Percentiles rank a stretch among this genome's conserved stretches.
Conservation (phyloP, 2,888 invertebrate species). For the Melanostoma mellinum region DNA sequence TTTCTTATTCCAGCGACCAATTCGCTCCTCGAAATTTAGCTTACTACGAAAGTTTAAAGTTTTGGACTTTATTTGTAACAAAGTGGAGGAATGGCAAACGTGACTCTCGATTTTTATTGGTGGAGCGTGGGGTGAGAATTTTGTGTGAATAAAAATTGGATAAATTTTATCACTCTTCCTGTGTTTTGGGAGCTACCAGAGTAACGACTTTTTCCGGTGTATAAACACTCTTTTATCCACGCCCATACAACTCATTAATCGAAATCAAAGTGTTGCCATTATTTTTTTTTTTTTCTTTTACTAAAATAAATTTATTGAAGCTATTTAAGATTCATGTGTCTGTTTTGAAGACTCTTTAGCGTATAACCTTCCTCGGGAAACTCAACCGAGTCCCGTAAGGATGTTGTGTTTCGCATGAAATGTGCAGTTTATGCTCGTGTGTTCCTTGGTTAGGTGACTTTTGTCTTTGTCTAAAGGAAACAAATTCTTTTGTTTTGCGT, state of each 20-base stretch:
- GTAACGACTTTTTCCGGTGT: too few relatives aligned
- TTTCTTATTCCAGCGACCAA: too few relatives aligned
- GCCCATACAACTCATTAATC: conserved; percentile 1
- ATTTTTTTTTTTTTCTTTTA: neutral
- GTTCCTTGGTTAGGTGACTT: conserved; percentile 59
- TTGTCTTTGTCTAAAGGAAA: conserved; percentile 35
- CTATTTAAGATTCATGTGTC: neutral
- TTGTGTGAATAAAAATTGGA: too few relatives aligned
- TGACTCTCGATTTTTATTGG: too few relatives aligned
- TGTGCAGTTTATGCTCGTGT: conserved; percentile 43
- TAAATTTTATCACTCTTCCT: too few relatives aligned
- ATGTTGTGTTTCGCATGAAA: neutral
- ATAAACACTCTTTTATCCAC: too few relatives aligned
- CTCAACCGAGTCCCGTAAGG: conserved; percentile 4
- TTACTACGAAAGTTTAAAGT: too few relatives aligned
- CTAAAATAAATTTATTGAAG: neutral
- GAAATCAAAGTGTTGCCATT: conserved; percentile 19
- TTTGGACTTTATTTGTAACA: too few relatives aligned
- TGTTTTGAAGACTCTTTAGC: neutral
- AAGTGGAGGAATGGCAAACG: too few relatives aligned
- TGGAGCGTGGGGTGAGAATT: too few relatives aligned
- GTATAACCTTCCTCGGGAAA: neutral
- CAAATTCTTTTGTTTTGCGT: conserved; percentile 68
- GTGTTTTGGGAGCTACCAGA: too few relatives aligned
- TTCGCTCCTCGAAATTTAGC: too few relatives aligned